A percentile compares a stretch with the other conserved stretches of the same genome.
These are phyloP conservation scores for Helleia helle DNA, from an alignment of 2,888 invertebrate species.

Conservation along the genomic window DNA sequence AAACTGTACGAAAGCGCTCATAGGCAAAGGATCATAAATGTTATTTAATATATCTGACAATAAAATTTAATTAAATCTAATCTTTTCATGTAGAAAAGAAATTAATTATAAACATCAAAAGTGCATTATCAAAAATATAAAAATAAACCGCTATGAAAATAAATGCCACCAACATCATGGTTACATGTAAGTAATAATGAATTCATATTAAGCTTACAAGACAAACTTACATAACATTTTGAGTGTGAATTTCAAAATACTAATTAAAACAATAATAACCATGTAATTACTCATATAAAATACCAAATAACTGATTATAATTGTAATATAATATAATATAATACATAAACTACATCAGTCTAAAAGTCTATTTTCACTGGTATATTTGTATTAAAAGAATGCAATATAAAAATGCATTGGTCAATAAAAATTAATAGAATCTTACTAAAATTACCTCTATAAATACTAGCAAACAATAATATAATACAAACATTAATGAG, in stretches of 20 bases:
- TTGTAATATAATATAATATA: no score
- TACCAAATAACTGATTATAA: not conserved
- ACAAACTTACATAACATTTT: constrained; percentile 4
- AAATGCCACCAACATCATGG: constrained; percentile 35
- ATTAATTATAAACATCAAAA: constrained; percentile 25
- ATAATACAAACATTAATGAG: constrained; percentile 17
- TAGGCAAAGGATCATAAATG: constrained; percentile 27
- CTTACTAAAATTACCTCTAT: constrained; percentile 16
- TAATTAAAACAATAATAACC: not conserved
- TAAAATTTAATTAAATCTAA: constrained; percentile 31
- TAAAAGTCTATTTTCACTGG: not conserved
- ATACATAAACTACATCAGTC: no score
- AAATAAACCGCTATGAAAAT: constrained; percentile 29
- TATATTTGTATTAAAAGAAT: not conserved
- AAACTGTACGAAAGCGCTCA: constrained; percentile 1
- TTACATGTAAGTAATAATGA: not conserved
- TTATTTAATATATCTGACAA: not conserved
- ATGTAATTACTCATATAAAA: not conserved
- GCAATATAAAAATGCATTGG: not conserved
- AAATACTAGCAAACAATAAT: constrained; percentile 19
- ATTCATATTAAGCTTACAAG: constrained; percentile 1
- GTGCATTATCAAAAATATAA: constrained; percentile 45
- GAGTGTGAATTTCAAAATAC: constrained; percentile 3
- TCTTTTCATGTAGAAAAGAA: not conserved
- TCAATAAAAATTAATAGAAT: not conserved